Conservation (phyloP, 2,113 vertebrate species). For the Delphinapterus leucas region DNA sequence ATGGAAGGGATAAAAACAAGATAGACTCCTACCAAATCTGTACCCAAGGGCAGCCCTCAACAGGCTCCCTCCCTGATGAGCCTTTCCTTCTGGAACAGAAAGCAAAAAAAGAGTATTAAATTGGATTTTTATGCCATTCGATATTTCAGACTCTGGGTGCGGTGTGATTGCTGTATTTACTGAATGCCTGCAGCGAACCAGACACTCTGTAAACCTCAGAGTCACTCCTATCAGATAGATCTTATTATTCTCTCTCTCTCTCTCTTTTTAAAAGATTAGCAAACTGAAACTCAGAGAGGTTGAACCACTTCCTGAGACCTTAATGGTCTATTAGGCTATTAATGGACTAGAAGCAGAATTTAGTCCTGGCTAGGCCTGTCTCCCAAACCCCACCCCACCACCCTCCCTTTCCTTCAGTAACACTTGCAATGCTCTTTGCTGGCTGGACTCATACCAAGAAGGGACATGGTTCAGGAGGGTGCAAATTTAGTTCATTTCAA, state of each 20-base stretch:
- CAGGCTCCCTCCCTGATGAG: not conserved
- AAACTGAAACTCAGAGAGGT: not conserved
- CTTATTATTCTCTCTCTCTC: no score
- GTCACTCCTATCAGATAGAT: not conserved
- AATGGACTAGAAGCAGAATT: not conserved
- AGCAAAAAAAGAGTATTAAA: not conserved
- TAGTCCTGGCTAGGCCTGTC: not conserved
- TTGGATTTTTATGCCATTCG: not conserved
- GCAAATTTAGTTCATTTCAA: not conserved
- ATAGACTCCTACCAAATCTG: not conserved
- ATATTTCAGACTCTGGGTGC: not conserved
- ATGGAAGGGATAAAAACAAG: not conserved
- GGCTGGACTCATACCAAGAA: not conserved
- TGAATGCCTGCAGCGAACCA: not conserved
- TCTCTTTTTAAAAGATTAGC: not conserved
- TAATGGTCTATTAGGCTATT: not conserved
- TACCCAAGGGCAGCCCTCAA: not conserved
- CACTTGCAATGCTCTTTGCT: not conserved
- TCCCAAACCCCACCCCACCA: not conserved
- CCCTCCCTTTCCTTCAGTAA: not conserved
- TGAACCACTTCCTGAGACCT: not conserved
- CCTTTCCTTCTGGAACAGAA: not conserved
- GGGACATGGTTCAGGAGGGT: not conserved
- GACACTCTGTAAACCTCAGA: not conserved
- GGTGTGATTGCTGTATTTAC: not conserved